Conservation (phyloP, 2,888 invertebrate species). For the Arctia plantaginis region DNA sequence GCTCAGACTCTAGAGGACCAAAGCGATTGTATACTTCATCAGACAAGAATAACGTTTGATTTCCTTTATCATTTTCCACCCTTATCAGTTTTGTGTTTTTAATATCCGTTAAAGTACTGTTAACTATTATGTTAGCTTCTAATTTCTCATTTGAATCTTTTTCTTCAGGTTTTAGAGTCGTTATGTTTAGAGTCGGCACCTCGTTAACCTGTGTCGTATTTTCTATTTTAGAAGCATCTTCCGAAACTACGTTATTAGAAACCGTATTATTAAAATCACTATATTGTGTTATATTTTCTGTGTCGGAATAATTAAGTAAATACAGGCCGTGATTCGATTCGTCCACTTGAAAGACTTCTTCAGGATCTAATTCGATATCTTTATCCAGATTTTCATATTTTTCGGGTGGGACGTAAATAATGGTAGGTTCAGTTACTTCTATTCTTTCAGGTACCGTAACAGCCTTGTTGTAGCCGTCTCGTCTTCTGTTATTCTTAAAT, state of each 20-base stretch:
- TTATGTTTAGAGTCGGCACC: constrained; percentile 53
- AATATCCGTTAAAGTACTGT: constrained; percentile 65
- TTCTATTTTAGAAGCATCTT: constrained; percentile 58
- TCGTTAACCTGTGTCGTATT: constrained; percentile 51
- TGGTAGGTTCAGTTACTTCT: constrained; percentile 69
- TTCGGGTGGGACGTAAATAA: constrained; percentile 81
- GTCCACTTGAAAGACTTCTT: constrained; percentile 85
- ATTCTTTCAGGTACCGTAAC: constrained; percentile 59
- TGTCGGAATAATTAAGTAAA: constrained; percentile 82
- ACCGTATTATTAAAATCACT: constrained; percentile 61
- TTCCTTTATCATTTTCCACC: constrained; percentile 76
- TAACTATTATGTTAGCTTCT: constrained; percentile 71
- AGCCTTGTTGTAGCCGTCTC: constrained; percentile 65
- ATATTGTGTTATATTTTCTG: constrained; percentile 74
- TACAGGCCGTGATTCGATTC: constrained; percentile 85
- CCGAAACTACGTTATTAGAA: constrained; percentile 57
- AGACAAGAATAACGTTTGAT: constrained; percentile 86
- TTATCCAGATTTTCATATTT: constrained; percentile 79
- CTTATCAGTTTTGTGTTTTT: constrained; percentile 67
- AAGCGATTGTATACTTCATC: constrained; percentile 89
- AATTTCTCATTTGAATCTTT: constrained; percentile 65
- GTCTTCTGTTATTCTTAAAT: constrained; percentile 77
- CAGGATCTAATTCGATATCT: constrained; percentile 81
- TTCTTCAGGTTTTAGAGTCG: constrained; percentile 51
- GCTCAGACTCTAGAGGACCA: constrained; percentile 87